Conservation (phyloP, 2,113 vertebrate genomes). For the Anser cygnoides region DNA sequence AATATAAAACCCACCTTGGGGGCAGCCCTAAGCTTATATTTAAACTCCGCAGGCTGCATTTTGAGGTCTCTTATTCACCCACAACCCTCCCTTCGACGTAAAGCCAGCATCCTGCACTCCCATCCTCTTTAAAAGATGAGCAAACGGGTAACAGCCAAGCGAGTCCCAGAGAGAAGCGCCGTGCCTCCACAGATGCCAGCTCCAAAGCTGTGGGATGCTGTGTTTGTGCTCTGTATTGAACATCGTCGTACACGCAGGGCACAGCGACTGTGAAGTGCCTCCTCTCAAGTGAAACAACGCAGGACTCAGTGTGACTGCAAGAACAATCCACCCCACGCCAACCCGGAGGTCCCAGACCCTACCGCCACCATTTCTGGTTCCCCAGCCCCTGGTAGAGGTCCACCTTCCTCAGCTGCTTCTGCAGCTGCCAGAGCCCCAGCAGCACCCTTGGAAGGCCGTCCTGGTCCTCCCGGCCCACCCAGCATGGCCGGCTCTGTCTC, state of each 20-base stretch:
- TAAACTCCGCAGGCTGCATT: not conserved
- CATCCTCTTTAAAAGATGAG: not conserved
- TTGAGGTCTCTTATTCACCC: not conserved
- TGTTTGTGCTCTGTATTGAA: not conserved
- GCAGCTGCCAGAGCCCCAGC: rapidly evolving
- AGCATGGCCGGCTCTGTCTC: not conserved
- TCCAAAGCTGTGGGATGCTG: not conserved
- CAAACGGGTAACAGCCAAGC: rapidly evolving
- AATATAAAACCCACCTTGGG: rapidly evolving
- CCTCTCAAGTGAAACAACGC: rapidly evolving
- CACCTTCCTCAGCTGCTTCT: not conserved
- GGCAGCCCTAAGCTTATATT: too few species aligned
- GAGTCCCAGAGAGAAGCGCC: not conserved
- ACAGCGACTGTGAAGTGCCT: rapidly evolving
- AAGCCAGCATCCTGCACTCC: not conserved
- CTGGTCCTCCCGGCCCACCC: not conserved
- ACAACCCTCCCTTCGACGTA: not conserved
- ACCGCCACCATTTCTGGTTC: rapidly evolving
- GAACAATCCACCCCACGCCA: not conserved
- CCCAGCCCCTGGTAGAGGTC: rapidly evolving
- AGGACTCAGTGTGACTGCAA: rapidly evolving
- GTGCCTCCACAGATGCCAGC: rapidly evolving
- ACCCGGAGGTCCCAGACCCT: not conserved
- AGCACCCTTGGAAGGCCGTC: rapidly evolving
- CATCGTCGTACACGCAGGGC: rapidly evolving